Evolutionary conservation across 2,888 invertebrate species (phyloP), one percentile per base, ranked within the genome.

Genomic region (Leptopilina syphax): DNA sequence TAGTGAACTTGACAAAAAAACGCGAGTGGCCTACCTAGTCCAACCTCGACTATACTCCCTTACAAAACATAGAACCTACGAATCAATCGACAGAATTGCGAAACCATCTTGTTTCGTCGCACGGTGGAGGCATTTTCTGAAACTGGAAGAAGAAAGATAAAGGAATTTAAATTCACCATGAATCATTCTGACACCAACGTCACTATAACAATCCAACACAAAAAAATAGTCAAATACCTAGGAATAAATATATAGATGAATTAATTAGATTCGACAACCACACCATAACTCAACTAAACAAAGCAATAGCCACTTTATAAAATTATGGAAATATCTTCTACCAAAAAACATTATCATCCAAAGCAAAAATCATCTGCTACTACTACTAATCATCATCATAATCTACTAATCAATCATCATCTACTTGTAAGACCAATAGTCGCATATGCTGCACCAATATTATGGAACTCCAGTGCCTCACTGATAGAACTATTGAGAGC

Each of bases 251-350:
- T 5, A n/a, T 83, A 0, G 83, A 86, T 34, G 65, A 82, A 10
- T 66, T 60, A 47, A 27, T 85, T 5, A 78, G 68, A 18, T 80
- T 78, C 18, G 80, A 80, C 12, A 60, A 78, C 4, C 84, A 84
- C 60, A 27, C 83, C 3, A 79, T 77, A 13, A 81, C 24, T 0
- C 77, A 83, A 83, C 0, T 85, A 9, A 4, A 80, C n/a, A 86
- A 86, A 82, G 83, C 83, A 2, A 83, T 80, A 79, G 81, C 81
- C 9, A 80, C 83, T 0, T 84, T 83, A n/a, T 66, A 65, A 3
- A 65, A 57, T 10, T 7, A 65, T 1, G 79, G 57, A 7, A 47
- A 77, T 41, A 60, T 86, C 12, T 84, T 86, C 34, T 82, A 82
- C 63, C 81, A 77, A 1, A 81, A 76, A 13, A 47, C 78, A 9